A percentile compares a stretch with the other conserved stretches of the same genome.
Conservation (phyloP, 2,888 invertebrate genomes). For the Torymus tubicola region DNA sequence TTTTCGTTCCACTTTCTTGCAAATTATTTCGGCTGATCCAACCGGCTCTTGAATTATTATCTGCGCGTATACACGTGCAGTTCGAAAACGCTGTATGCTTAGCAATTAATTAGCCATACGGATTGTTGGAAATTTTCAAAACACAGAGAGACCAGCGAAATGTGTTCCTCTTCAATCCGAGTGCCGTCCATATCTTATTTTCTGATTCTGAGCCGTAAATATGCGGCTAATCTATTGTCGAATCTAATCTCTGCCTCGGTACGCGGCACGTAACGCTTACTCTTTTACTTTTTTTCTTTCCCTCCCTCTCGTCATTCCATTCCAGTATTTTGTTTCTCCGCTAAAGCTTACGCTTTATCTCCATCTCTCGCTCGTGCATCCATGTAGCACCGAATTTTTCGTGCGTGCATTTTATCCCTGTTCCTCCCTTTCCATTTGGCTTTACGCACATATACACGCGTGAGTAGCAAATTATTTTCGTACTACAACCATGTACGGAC, state of each 20-base stretch:
- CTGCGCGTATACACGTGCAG: too few relatives aligned
- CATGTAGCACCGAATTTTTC: slow-evolving; percentile 28
- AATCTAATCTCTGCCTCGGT: slow-evolving; percentile 36
- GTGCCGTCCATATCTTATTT: neutral
- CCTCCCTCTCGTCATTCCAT: slow-evolving; percentile 4
- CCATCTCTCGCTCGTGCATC: slow-evolving; percentile 16
- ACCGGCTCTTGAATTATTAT: too few relatives aligned
- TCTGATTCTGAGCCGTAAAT: slow-evolving; percentile 28
- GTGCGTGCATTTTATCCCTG: slow-evolving; percentile 16
- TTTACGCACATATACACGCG: neutral
- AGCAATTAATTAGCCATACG: too few relatives aligned
- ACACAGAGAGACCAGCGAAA: too few relatives aligned
- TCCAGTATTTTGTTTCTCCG: slow-evolving; percentile 36
- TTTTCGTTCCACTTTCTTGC: neutral
- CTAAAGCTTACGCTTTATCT: slow-evolving; percentile 45
- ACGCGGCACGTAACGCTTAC: neutral
- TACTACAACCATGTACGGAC: neutral
- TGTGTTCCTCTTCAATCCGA: too few relatives aligned
- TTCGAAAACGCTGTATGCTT: too few relatives aligned
- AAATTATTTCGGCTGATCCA: neutral
- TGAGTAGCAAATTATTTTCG: slow-evolving; percentile 29
- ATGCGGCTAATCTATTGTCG: slow-evolving; percentile 38
- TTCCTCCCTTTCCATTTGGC: neutral
- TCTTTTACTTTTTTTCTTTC: slow-evolving; percentile 3
- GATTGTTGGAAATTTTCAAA: too few relatives aligned